Percentiles rank a stretch among this genome's conserved stretches.
Conservation (phyloP, 2,888 invertebrate genomes). For the Limenitis camilla region DNA sequence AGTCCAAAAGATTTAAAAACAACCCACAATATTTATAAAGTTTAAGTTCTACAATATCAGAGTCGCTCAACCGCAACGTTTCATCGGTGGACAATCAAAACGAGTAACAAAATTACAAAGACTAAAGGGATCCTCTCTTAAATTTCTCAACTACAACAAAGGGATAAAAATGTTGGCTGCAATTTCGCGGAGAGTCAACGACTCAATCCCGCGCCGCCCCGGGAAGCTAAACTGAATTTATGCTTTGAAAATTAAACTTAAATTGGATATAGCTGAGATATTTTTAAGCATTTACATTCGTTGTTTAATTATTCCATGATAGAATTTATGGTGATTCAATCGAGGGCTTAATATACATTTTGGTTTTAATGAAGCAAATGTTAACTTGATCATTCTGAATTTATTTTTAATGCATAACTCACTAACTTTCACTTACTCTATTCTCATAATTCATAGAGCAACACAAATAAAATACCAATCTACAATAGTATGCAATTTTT, state of each 20-base stretch:
- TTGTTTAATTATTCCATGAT: slow-evolving; percentile 47
- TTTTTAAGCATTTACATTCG: slow-evolving; percentile 62
- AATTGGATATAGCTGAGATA: slow-evolving; percentile 64
- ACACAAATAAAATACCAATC: no score
- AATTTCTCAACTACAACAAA: slow-evolving; percentile 59
- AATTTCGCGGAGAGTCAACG: slow-evolving; percentile 56
- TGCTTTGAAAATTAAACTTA: slow-evolving; percentile 70
- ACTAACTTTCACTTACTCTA: no score
- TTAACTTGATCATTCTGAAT: neutral
- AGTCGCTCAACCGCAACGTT: slow-evolving; percentile 38
- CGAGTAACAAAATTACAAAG: slow-evolving; percentile 53
- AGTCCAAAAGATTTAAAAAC: slow-evolving; percentile 26
- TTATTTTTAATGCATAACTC: neutral
- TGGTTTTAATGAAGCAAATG: neutral
- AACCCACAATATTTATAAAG: slow-evolving; percentile 31
- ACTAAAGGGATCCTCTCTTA: slow-evolving; percentile 50
- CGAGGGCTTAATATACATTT: neutral
- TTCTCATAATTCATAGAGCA: no score
- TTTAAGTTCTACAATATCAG: slow-evolving; percentile 31
- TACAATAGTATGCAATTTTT: no score
- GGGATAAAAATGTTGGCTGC: slow-evolving; percentile 65
- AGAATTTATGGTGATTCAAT: slow-evolving; percentile 32
- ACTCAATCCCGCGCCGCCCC: slow-evolving; percentile 55
- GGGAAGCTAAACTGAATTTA: slow-evolving; percentile 70
- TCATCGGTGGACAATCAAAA: slow-evolving; percentile 49